Evolutionary conservation across 2,113 vertebrate species (phyloP), one percentile per base, ranked within the genome.

Genomic region (Herpetotheres cachinnans): DNA sequence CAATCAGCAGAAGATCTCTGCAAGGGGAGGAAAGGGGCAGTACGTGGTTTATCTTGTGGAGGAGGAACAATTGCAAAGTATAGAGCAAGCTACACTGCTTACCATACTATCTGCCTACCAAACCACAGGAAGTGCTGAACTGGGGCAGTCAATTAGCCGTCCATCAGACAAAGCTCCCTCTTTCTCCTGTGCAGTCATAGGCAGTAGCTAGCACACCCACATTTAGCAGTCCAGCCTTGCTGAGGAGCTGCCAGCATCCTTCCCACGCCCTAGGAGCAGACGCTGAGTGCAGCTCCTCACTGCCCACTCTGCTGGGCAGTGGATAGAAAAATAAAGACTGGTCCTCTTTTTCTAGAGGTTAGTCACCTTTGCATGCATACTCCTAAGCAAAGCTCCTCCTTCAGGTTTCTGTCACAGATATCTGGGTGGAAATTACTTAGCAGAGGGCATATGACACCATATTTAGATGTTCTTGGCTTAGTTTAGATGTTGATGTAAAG

Each of bases 221-320:
- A 8, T 9, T 40, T 1, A 70, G 46, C 30, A 44, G 17, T 27
- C 2, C 59, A 62, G 40, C 38, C 38, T 55, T 3, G 0, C 62
- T 59, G 32, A 63, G 67, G 19, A 67, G 49, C 62, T 67, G 14
- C 20, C 83, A 74, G 55, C 55, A 52, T 18, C 56, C 21, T 34
- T 32, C 19, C 13, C 20, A 1, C 2, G 3, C 6, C 49, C 30
- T 34, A 8, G 24, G 13, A 62, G 20, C 9, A 4, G 30, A 24
- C 6, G 19, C 26, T 12, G 47, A 34, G 20, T 8, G 4, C 67
- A 81, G 34, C 24, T 73, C 29, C 76, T 82, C 27, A 9, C 44
- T 58, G 38, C 11, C 54, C 16, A 27, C 49, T 59, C 29, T 30
- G 7, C 32, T 32, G 36, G 19, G 32, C 18, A 52, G 13, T 6